These are phyloP conservation scores for Drosophila mimica DNA, from an alignment of 2,888 invertebrate genomes.

Conservation along the genomic window DNA sequence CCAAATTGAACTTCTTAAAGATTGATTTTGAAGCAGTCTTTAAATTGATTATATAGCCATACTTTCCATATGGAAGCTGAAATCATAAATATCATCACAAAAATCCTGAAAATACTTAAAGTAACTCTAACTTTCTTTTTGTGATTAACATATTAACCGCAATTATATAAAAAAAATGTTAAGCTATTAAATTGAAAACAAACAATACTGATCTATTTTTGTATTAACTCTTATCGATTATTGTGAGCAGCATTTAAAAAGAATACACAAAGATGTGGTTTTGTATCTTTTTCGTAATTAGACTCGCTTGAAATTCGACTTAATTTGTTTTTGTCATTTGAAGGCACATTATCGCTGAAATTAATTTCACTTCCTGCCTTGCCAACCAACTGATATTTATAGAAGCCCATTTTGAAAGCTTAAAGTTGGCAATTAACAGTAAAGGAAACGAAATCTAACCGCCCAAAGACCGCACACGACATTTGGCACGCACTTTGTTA, in stretches of 20 bases:
- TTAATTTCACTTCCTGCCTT: constrained; percentile 25
- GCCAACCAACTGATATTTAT: constrained; percentile 8
- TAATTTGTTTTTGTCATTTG: constrained; percentile 8
- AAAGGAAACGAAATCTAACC: constrained; percentile 47
- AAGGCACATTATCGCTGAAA: constrained; percentile 20
- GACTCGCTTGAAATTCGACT: not conserved
- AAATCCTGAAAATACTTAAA: not conserved
- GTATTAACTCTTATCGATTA: not conserved
- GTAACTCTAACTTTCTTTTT: not conserved
- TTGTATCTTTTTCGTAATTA: not conserved
- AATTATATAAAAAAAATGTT: not conserved
- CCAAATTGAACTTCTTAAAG: not conserved
- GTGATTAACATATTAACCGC: not conserved
- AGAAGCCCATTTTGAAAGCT: constrained; percentile 20
- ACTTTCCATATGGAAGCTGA: not conserved
- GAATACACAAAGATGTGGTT: not conserved
- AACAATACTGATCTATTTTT: not conserved
- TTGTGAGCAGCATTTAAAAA: not conserved
- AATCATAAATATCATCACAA: not conserved
- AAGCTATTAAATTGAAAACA: not conserved
- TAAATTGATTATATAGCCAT: not conserved
- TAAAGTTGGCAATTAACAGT: constrained; percentile 69
- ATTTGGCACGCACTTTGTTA: constrained; percentile 64
- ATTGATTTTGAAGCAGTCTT: not conserved
- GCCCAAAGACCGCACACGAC: constrained; percentile 41